Evolutionary conservation across 35 echinoderm and acorn worm genomes (phyloP), one percentile per base, ranked within the genome.

Genomic region (Holothuria glaberrima): DNA sequence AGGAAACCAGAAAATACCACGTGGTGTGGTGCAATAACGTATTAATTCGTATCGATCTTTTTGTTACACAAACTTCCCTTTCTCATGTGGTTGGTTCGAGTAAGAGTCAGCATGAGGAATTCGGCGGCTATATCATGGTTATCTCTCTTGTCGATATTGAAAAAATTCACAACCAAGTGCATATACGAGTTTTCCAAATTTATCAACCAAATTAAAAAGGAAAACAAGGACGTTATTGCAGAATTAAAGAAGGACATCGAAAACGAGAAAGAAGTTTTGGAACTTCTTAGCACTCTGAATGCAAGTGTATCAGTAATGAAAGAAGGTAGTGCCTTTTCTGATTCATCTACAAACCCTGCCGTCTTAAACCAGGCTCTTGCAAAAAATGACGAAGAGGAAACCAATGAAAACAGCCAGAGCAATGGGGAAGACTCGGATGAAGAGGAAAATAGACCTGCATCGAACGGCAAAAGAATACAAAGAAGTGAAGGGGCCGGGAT

Each of bases 141-240:
- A 64, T 64, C 2, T 64, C 60, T 64, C 2, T 64, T 12, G 60
- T 64, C 60, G 26, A 64, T 64, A 64, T 64, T 64, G 60, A 64
- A 64, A 64, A 64, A 64, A 27, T 64, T 22, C 60, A 64, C 19
- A 27, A 64, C 26, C 60, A 64, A 64, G 60, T 64, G 60, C 60
- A 64, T 64, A 64, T 64, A 64, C 60, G 60, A 64, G 60, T 64
- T 64, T 64, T 64, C 60, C 2, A 64, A 64, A 64, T 64, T 64
- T 64, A 64, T 64, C 19, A 64, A 64, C 60, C 60, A 64, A 64
- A 64, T 64, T 64, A 64, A 64, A 14, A 27, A 20, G 19, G 3
- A 64, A 14, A 64, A 14, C 12, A 12, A 20, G 3, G 12, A 64
- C 19, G 60, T 12, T 5, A 64, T 64, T 12, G 60, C 2, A 64